Evolutionary conservation across 2,113 vertebrate species (phyloP), one percentile per base, ranked within the genome.

Genomic region (Trochalopteron elliotii): DNA sequence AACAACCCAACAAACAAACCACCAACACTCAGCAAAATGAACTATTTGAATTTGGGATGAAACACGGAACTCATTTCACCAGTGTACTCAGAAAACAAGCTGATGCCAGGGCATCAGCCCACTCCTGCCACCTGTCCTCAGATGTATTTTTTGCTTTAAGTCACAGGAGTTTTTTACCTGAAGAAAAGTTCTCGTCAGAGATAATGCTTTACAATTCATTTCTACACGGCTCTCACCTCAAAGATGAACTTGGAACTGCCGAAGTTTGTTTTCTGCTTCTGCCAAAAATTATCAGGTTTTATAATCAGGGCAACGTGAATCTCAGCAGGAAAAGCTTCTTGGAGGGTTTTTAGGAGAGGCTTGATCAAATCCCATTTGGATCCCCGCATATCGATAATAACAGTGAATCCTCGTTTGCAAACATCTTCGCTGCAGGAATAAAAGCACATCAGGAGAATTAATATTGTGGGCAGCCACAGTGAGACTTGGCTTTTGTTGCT

Each of bases 281-380:
- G 99, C 99, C 99, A 99, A 98, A 99, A 99, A 97, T 99, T 99
- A 97, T 99, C 99, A 0, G 99, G 99, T 96, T 99, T 99, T 97
- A 99, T 99, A 97, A 99, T 99, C 94, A 99, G 99, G 37, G 99
- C 99, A 90, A 99, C 99, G 13, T 99, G 99, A 97, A 99, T 99
- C 97, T 99, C 99, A 0, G 98, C 99, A 9, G 99, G 99, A 94
- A 99, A 99, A 33, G 98, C 98, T 98, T 99, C 99, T 97, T 99
- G 99, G 87, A 99, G 98, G 0, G 99, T 99, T 98, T 99, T 99
- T 94, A 99, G 98, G 55, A 99, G 98, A 64, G 99, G 99, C 74
- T 99, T 99, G 97, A 99, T 99, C 96, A 99, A 98, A 89, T 99
- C 99, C 99, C 99, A 99, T 96, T 99, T 99, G 56, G 99, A 99